These are phyloP conservation scores for Ligdia adustata DNA, from an alignment of 2,888 invertebrate genomes.

Conservation along the genomic window DNA sequence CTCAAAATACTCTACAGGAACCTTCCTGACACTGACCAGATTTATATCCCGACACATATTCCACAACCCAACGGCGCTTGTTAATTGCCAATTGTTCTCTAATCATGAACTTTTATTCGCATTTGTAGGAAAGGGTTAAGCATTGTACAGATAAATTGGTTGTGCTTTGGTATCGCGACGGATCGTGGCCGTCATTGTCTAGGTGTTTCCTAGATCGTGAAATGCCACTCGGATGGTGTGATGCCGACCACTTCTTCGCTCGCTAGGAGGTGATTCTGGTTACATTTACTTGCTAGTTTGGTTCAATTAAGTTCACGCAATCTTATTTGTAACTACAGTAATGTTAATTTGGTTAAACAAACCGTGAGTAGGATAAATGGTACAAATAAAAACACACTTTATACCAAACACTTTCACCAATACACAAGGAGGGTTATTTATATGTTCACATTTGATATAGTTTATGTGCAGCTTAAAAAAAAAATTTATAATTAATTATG, in stretches of 20 bases:
- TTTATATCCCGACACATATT: not conserved
- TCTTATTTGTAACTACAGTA: too few relatives aligned
- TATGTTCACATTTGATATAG: too few relatives aligned
- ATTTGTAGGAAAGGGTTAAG: slow-evolving; percentile 21
- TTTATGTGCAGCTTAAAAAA: too few relatives aligned
- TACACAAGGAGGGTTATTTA: too few relatives aligned
- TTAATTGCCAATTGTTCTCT: slow-evolving; percentile 37
- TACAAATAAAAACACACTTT: too few relatives aligned
- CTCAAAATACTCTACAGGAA: too few relatives aligned
- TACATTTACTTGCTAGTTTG: not conserved
- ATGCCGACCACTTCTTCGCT: slow-evolving; percentile 32
- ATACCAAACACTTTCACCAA: too few relatives aligned
- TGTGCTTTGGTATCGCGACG: slow-evolving; percentile 46
- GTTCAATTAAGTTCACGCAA: not conserved
- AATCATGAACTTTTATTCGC: slow-evolving; percentile 2
- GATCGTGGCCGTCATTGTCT: slow-evolving; percentile 48
- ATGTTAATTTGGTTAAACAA: too few relatives aligned
- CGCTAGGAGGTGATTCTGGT: not conserved
- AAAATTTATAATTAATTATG: too few relatives aligned
- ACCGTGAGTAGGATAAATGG: too few relatives aligned
- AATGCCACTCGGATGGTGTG: slow-evolving; percentile 44
- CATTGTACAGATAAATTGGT: slow-evolving; percentile 46
- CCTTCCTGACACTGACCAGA: not conserved
- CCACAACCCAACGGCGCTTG: not conserved
- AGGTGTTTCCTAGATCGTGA: slow-evolving; percentile 63